These are phyloP conservation scores for Hydriomena furcata DNA, from an alignment of 2,888 invertebrate genomes.

Conservation along the genomic window DNA sequence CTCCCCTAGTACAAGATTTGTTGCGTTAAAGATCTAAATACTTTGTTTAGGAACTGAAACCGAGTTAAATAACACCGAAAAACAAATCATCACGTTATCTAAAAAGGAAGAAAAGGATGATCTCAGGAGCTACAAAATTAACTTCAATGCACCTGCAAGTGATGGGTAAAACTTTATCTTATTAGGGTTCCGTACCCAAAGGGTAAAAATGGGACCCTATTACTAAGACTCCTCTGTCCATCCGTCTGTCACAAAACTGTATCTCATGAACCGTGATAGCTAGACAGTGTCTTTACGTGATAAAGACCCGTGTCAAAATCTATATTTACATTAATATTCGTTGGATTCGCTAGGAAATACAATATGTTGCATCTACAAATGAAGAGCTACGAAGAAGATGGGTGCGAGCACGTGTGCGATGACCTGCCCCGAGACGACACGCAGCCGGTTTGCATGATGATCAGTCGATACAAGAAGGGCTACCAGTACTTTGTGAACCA, in stretches of 20 bases:
- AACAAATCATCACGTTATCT: not conserved
- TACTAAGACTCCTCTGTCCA: too few relatives aligned
- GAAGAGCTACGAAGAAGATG: too few relatives aligned
- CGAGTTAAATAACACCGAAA: not conserved
- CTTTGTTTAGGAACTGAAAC: too few relatives aligned
- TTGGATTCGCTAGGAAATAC: too few relatives aligned
- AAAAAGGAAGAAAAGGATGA: not conserved
- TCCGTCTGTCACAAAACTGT: too few relatives aligned
- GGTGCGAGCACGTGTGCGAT: conserved; percentile 54
- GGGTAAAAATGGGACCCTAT: too few relatives aligned
- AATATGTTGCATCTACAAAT: too few relatives aligned
- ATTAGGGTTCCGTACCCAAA: too few relatives aligned
- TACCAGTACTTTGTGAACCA: conserved; percentile 67
- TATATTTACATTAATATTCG: too few relatives aligned
- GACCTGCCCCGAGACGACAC: conserved; percentile 57
- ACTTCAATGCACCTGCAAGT: not conserved
- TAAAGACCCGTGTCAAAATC: too few relatives aligned
- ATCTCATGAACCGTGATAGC: too few relatives aligned
- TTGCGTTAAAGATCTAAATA: not conserved
- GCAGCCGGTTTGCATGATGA: conserved; percentile 73
- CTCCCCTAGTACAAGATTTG: not conserved
- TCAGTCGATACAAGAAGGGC: conserved; percentile 68
- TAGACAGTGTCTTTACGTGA: too few relatives aligned
- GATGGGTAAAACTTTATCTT: not conserved
- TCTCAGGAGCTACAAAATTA: not conserved